Evolutionary conservation across 2,113 vertebrate species (phyloP).

Genomic region (Numida meleagris): DNA sequence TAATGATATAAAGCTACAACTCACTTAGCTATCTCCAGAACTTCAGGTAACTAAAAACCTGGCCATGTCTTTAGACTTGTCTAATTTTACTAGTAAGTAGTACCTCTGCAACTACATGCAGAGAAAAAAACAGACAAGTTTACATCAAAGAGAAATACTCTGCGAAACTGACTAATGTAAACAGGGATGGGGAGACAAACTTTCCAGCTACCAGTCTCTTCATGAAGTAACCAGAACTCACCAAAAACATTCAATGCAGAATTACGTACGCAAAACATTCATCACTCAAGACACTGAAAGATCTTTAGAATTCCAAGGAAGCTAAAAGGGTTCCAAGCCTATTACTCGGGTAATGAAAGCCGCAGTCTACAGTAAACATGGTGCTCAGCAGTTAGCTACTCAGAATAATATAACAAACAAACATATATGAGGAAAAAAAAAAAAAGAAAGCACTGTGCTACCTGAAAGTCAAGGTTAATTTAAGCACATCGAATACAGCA

Average conservation of each 20-base stretch:
- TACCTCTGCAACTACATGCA: background rate
- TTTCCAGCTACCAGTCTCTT: background rate
- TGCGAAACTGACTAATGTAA: background rate
- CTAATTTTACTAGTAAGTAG: fast-evolving
- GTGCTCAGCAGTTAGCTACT: background rate
- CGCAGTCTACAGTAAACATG: fast-evolving
- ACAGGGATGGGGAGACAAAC: background rate
- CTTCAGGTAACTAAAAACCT: background rate
- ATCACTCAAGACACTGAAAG: background rate
- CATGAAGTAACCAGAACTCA: background rate
- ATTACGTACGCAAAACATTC: background rate
- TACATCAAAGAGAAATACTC: background rate
- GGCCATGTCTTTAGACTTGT: background rate
- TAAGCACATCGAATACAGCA: background rate
- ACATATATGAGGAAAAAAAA: background rate
- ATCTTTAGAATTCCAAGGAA: background rate
- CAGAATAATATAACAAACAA: background rate
- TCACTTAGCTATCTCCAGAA: background rate
- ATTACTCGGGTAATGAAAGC: background rate
- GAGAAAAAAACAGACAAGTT: background rate
- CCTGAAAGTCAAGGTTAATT: background rate
- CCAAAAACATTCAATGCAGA: background rate
- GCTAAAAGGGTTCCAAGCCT: background rate
- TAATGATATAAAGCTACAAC: background rate
- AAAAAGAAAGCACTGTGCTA: background rate